Conservation (phyloP, 2,113 vertebrate species). For the Neomonachus schauinslandi region DNA sequence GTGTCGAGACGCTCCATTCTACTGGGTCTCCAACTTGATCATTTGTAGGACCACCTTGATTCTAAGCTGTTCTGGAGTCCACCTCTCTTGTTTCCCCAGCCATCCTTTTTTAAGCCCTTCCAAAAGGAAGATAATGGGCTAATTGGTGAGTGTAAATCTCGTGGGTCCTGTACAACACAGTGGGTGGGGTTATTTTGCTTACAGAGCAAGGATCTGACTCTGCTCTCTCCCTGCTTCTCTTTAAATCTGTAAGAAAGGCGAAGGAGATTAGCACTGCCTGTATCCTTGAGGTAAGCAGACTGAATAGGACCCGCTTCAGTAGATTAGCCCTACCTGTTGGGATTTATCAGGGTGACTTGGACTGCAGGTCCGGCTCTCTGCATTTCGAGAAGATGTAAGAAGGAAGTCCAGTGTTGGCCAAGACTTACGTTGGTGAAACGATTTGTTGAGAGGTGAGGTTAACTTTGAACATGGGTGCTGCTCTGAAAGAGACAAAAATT, state of each 20-base stretch:
- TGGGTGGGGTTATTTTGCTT: background rate
- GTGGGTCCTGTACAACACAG: background rate
- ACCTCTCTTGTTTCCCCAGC: background rate
- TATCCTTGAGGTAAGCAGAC: background rate
- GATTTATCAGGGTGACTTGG: background rate
- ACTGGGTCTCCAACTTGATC: background rate
- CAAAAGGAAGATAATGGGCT: background rate
- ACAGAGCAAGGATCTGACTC: background rate
- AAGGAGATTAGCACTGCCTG: background rate
- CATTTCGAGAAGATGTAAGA: background rate
- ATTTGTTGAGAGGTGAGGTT: background rate
- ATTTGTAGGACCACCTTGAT: background rate
- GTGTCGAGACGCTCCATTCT: background rate
- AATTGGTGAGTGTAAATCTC: background rate
- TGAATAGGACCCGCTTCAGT: background rate
- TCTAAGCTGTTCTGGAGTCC: background rate
- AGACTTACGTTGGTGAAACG: background rate
- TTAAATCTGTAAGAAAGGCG: background rate
- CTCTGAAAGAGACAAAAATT: background rate
- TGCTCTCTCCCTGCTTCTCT: background rate
- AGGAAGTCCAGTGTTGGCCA: background rate
- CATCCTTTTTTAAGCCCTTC: background rate
- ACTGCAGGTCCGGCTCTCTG: background rate
- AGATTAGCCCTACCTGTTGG: background rate
- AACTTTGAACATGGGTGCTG: background rate